These are phyloP conservation scores for Hyperopisus bebe DNA, from an alignment of 2,113 vertebrate species.

Conservation along the genomic window DNA sequence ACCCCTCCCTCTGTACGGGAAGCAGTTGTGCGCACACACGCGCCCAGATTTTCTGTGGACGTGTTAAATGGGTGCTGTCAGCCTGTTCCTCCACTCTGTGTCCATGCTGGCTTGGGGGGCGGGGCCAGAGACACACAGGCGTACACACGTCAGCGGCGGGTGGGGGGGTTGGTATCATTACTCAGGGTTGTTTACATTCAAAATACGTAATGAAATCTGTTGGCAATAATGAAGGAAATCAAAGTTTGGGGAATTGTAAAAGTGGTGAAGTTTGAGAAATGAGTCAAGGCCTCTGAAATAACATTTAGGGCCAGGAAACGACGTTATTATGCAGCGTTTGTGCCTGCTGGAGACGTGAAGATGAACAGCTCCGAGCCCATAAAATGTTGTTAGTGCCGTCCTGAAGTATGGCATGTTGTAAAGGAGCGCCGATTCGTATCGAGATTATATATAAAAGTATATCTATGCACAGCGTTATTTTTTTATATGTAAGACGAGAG, in stretches of 20 bases:
- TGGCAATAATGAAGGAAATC: constrained; percentile 99
- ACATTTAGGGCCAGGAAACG: constrained; percentile 99
- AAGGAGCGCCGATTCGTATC: constrained; percentile 98
- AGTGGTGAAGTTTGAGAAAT: constrained; percentile 99
- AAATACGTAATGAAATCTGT: constrained; percentile 99
- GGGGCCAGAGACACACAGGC: not conserved
- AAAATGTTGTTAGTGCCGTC: constrained; percentile 96
- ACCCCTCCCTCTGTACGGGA: constrained; percentile 19
- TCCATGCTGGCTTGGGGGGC: constrained; percentile 20
- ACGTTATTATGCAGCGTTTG: constrained; percentile 99
- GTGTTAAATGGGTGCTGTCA: constrained; percentile 85
- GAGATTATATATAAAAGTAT: constrained; percentile 76
- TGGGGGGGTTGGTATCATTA: constrained; percentile 81
- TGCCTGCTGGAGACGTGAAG: constrained; percentile 96
- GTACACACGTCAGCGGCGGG: constrained; percentile 68
- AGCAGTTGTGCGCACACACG: constrained; percentile 33
- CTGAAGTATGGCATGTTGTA: constrained; percentile 98
- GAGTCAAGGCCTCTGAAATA: constrained; percentile 96
- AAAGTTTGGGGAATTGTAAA: constrained; percentile 99
- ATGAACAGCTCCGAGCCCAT: constrained; percentile 96
- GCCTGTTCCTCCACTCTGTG: constrained; percentile 74
- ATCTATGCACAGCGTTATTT: constrained; percentile 73
- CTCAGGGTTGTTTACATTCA: constrained; percentile 99
- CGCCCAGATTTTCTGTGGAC: constrained; percentile 56
- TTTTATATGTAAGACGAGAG: constrained; percentile 64